These are phyloP conservation scores for Pocillopora meandrina DNA, from an alignment of 92 coral and sea anemone species.

Conservation along the genomic window DNA sequence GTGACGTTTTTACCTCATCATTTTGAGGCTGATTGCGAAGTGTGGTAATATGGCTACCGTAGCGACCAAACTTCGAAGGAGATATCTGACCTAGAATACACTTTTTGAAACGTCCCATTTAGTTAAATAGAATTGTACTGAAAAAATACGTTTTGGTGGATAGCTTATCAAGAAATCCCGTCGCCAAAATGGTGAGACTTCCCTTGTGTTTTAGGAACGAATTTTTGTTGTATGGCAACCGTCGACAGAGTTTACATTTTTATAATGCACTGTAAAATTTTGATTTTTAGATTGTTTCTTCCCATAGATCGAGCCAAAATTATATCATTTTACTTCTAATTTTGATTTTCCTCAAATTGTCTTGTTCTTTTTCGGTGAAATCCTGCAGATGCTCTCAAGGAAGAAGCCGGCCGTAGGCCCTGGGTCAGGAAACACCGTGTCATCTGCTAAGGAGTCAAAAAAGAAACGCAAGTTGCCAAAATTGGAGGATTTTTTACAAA, in stretches of 20 bases:
- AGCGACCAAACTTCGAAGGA: slow-evolving; percentile 61
- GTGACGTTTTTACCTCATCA: slow-evolving; percentile 10
- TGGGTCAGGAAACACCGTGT: slow-evolving; percentile 90
- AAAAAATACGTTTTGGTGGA: neutral
- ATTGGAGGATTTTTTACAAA: slow-evolving; percentile 87
- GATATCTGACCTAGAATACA: neutral
- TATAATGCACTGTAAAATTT: neutral
- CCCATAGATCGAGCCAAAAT: neutral
- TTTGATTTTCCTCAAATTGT: neutral
- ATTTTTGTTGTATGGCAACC: slow-evolving; percentile 25
- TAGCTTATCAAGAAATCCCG: neutral
- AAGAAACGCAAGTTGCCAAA: slow-evolving; percentile 94
- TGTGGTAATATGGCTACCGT: slow-evolving; percentile 76
- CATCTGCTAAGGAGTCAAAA: slow-evolving; percentile 91
- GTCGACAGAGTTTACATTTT: neutral
- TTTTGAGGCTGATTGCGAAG: slow-evolving; percentile 44
- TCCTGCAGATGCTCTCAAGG: slow-evolving; percentile 91
- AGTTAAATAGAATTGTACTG: neutral
- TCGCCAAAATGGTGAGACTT: slow-evolving; percentile 65
- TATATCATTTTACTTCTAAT: neutral
- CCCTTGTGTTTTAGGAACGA: neutral
- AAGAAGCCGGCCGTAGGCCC: slow-evolving; percentile 99
- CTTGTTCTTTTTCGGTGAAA: neutral
- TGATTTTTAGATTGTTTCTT: neutral
- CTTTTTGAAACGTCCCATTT: neutral